phyloP scores from a whole-genome alignment of 2,888 invertebrate genomes.

The Leptopterna dolabrata region DNA sequence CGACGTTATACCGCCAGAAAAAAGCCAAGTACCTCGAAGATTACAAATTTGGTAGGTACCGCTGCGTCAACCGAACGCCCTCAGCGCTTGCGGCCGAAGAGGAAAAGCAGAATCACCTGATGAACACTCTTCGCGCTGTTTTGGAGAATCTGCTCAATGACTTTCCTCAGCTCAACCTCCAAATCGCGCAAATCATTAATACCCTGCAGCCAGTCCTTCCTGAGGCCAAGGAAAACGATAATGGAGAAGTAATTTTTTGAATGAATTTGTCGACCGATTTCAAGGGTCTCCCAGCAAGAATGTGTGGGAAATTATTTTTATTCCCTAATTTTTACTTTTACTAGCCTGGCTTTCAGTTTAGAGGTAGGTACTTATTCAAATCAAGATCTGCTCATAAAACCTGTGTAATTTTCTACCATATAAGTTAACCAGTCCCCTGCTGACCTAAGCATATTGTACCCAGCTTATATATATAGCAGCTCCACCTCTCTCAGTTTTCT shows the following conservation, averaged over 20 bases:
- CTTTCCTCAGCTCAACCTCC: conserved; percentile 70
- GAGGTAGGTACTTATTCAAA: no score
- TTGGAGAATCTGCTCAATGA: conserved; percentile 72
- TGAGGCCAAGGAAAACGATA: not conserved
- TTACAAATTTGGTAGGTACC: conserved; percentile 67
- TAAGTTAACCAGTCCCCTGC: no score
- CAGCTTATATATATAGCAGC: no score
- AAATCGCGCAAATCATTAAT: conserved; percentile 62
- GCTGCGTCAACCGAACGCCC: conserved; percentile 68
- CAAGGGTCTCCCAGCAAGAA: no score
- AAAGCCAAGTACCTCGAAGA: conserved; percentile 73
- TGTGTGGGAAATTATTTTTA: no score
- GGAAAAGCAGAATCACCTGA: conserved; percentile 72
- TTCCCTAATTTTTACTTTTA: no score
- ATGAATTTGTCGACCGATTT: not conserved
- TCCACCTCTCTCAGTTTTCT: no score
- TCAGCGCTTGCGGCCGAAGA: conserved; percentile 71
- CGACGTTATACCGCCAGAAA: conserved; percentile 77
- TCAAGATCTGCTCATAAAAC: no score
- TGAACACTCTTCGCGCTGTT: conserved; percentile 72
- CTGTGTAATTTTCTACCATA: no score
- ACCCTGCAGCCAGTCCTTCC: conserved; percentile 58
- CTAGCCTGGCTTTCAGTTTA: no score
- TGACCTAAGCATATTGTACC: no score
- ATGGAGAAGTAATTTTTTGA: conserved; percentile 8